Evolutionary conservation across 2,797 vertebrate species (phyloP).

Genomic region (Dermochelys coriacea): DNA sequence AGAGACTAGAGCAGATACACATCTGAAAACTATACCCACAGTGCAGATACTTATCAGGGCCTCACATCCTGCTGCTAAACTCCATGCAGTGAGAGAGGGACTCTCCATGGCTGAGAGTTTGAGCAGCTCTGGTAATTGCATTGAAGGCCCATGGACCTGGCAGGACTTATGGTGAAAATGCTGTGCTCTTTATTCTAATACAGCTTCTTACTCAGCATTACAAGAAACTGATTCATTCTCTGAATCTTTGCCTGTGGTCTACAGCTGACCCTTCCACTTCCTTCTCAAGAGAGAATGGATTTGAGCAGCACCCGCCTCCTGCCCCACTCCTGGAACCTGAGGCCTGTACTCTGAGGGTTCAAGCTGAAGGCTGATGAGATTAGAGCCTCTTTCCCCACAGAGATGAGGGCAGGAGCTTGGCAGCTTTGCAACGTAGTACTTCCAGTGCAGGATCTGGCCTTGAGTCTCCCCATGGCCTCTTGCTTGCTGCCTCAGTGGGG

Average conservation of each 20-base stretch:
- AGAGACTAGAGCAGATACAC: background rate
- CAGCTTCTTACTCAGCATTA: background rate
- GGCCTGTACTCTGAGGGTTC: background rate
- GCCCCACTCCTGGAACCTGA: background rate
- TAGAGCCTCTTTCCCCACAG: background rate
- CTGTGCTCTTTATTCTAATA: background rate
- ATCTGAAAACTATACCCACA: background rate
- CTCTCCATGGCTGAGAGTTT: background rate
- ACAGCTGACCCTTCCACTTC: background rate
- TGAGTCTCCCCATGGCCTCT: no score
- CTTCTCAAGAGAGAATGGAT: background rate
- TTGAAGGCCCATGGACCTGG: no score
- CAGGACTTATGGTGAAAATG: background rate
- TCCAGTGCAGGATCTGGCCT: background rate
- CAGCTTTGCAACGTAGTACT: no score
- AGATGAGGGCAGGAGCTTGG: background rate
- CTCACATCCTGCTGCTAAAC: background rate
- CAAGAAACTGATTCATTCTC: background rate
- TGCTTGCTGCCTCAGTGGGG: no score
- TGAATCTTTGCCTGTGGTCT: background rate
- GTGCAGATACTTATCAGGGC: background rate
- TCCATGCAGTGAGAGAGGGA: background rate
- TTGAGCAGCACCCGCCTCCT: background rate
- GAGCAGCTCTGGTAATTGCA: background rate
- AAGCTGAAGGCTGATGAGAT: background rate